Conservation (phyloP, 2,888 invertebrate genomes). For the Pseudococcus longispinus region DNA sequence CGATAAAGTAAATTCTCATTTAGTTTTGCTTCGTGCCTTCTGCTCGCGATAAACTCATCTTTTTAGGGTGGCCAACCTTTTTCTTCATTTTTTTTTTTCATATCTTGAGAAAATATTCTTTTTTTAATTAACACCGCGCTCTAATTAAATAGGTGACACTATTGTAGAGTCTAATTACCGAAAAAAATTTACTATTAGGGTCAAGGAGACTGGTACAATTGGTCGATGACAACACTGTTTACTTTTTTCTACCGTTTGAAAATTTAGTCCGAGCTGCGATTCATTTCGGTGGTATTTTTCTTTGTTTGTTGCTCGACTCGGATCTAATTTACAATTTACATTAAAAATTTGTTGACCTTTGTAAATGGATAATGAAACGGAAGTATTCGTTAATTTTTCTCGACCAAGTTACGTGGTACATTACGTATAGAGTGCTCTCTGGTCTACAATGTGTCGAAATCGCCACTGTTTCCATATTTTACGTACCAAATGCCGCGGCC, state of each 20-base stretch:
- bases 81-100: too few species aligned
- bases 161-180: constrained; percentile 10
- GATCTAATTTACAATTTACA: constrained; percentile 41
- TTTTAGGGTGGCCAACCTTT: constrained; percentile 29
- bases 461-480: background rate
- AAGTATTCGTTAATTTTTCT: constrained; percentile 40
- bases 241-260: background rate
- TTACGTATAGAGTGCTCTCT: background rate
- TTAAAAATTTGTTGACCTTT: constrained; percentile 42
- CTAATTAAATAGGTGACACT: constrained; percentile 34
- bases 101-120: background rate
- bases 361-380: constrained; percentile 37
- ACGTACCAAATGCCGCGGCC: background rate
- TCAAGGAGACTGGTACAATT: background rate
- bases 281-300: background rate
- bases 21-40: too few species aligned
- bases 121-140: background rate
- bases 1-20: background rate
- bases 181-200: constrained; percentile 14
- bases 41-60: too few species aligned
- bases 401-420: background rate
- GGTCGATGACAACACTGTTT: background rate
- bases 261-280: background rate
- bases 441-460: background rate
- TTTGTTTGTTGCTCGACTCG: background rate